phyloP scores from a whole-genome alignment of 1,140 invertebrate species.

The Scaptodrosophila lebanonensis region DNA sequence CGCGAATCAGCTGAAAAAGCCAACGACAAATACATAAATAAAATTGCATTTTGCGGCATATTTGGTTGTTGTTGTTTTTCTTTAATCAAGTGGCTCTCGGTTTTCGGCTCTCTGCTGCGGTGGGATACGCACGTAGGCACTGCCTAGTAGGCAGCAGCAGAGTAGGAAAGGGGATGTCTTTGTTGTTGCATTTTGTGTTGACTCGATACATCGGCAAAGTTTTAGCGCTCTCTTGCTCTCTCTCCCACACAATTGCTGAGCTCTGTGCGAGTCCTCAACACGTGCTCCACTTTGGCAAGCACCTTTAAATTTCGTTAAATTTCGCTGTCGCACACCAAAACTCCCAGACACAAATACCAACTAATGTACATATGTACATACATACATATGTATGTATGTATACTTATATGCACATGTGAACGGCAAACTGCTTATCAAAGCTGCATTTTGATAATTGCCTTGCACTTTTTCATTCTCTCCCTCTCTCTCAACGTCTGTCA shows the following conservation, averaged over 20 bases:
- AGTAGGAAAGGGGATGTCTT: constrained; percentile 1
- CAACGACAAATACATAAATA: constrained; percentile 61
- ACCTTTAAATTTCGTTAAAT: constrained; percentile 36
- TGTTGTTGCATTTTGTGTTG: constrained; percentile 39
- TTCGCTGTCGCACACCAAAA: constrained; percentile 13
- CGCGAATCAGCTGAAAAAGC: constrained; percentile 56
- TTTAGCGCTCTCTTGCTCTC: constrained; percentile 1
- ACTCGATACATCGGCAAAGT: constrained; percentile 27
- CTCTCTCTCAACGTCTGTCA: background rate
- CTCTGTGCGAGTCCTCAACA: constrained; percentile 37
- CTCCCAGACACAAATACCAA: background rate
- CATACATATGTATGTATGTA: constrained; percentile 22
- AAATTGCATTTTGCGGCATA: constrained; percentile 69
- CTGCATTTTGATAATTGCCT: constrained; percentile 42
- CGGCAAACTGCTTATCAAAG: no score
- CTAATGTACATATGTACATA: background rate
- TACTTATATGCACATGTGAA: no score
- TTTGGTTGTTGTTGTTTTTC: constrained; percentile 61
- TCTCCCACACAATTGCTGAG: constrained; percentile 7
- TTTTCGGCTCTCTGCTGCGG: background rate
- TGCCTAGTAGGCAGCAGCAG: constrained; percentile 50
- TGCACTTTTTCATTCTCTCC: constrained; percentile 17
- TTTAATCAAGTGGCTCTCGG: constrained; percentile 11
- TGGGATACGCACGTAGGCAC: background rate
- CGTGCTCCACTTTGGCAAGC: constrained; percentile 21